A percentile compares a stretch with the other conserved stretches of the same genome.
Conservation (phyloP, 2,888 invertebrate genomes). For the Mongoloraphidia duomilia region DNA sequence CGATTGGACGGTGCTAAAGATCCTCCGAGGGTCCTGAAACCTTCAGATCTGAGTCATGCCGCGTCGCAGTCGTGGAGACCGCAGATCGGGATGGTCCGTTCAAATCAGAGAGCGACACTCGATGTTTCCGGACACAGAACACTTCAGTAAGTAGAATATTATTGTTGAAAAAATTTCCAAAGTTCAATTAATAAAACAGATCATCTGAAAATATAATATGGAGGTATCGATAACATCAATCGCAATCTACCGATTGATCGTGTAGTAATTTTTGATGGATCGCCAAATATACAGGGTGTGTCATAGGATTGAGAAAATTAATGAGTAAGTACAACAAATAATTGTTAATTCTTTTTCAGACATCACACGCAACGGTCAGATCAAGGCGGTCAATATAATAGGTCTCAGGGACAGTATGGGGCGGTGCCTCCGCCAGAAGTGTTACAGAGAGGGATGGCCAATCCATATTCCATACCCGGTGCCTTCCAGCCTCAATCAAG, state of each 20-base stretch:
- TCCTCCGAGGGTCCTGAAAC: conserved; percentile 64
- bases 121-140: conserved; percentile 60
- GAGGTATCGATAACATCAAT: too few relatives aligned
- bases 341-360: not conserved
- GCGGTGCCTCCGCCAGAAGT: conserved; percentile 13
- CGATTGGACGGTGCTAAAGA: conserved; percentile 50
- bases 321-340: not conserved
- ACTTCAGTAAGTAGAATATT: conserved; percentile 43
- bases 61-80: conserved; percentile 61
- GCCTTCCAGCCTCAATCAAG: not conserved
- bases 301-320: not conserved
- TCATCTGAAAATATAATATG: too few relatives aligned
- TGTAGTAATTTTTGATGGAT: too few relatives aligned
- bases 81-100: conserved; percentile 59
- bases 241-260: too few relatives aligned
- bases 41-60: conserved; percentile 50
- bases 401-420: conserved; percentile 24
- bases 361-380: conserved; percentile 5
- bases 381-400: conserved; percentile 24
- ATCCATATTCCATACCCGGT: not conserved
- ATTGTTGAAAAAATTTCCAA: conserved; percentile 9
- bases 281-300: too few relatives aligned
- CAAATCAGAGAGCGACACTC: conserved; percentile 47
- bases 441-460: conserved; percentile 5
- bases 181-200: not conserved